Evolutionary conservation across 2,113 vertebrate genomes (phyloP).

Genomic region (Picathartes gymnocephalus): DNA sequence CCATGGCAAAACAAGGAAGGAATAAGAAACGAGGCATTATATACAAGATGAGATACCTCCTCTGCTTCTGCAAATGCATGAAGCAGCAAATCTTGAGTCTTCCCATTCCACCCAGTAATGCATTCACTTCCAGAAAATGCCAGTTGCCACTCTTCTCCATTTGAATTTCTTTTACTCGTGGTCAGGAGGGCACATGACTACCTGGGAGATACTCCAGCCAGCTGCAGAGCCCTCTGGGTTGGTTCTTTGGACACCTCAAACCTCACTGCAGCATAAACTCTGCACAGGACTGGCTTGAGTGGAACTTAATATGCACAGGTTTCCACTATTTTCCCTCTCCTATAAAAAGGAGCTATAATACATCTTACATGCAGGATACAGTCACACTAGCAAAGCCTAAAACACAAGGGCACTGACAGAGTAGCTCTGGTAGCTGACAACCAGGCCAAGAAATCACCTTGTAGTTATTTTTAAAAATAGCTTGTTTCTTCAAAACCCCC

Average conservation of each 20-base stretch:
- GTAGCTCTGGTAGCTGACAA: background rate
- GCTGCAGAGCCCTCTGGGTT: background rate
- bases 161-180: background rate
- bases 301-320: background rate
- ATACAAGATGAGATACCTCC: background rate
- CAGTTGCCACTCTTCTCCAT: background rate
- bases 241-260: background rate
- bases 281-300: background rate
- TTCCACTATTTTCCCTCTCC: background rate
- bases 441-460: background rate
- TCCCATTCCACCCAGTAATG: background rate
- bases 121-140: background rate
- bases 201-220: background rate
- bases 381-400: background rate
- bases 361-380: background rate
- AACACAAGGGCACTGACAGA: background rate
- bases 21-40: background rate
- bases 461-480: background rate
- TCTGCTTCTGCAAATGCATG: background rate
- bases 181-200: background rate
- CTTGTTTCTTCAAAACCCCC: background rate
- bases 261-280: background rate
- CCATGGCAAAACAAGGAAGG: background rate
- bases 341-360: background rate
- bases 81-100: background rate